Evolutionary conservation across 1,140 invertebrate species (phyloP).

Genomic region (Drosophila funebris): DNA sequence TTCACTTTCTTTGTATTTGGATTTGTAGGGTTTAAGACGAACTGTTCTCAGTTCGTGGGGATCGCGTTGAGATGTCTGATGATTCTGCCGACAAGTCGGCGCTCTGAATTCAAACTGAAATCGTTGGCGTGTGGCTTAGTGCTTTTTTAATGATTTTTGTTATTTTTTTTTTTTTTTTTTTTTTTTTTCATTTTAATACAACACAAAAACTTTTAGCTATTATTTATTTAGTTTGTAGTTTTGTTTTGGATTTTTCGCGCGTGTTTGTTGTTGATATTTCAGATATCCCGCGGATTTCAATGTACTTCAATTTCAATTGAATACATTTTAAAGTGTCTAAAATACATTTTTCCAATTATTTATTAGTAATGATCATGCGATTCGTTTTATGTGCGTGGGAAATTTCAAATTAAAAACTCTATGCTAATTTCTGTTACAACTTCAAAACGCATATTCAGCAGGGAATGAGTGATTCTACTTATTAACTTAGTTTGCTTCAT

Average conservation of each 20-base stretch:
- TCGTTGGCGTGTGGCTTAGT: conserved; percentile 54
- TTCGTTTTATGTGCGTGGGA: conserved; percentile 53
- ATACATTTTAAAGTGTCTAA: conserved; percentile 66
- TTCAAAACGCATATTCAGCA: conserved; percentile 16
- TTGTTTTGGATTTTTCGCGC: conserved; percentile 22
- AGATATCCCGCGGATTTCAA: conserved; percentile 21
- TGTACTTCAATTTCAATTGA: conserved; percentile 56
- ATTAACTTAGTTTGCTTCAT: conserved; percentile 29
- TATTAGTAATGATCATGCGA: conserved; percentile 71
- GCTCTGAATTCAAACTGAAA: conserved; percentile 72
- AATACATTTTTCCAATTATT: conserved; percentile 70
- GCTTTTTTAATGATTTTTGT: conserved; percentile 61
- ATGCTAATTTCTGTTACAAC: conserved; percentile 30
- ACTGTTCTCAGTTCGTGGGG: not conserved
- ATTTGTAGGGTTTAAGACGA: conserved; percentile 30
- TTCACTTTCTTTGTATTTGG: conserved; percentile 18
- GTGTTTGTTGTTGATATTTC: conserved; percentile 20
- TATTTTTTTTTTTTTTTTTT: not conserved
- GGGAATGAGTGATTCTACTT: conserved; percentile 7
- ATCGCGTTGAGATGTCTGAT: conserved; percentile 19
- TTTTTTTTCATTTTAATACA: conserved; percentile 39
- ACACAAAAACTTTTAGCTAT: conserved; percentile 21
- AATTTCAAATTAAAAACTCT: conserved; percentile 12
- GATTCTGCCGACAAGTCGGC: conserved; percentile 60
- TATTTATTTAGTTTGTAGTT: conserved; percentile 21